A percentile compares a stretch with the other conserved stretches of the same genome.
Evolutionary conservation across 2,888 invertebrate species (phyloP).

Genomic region (Lycia hirtaria): DNA sequence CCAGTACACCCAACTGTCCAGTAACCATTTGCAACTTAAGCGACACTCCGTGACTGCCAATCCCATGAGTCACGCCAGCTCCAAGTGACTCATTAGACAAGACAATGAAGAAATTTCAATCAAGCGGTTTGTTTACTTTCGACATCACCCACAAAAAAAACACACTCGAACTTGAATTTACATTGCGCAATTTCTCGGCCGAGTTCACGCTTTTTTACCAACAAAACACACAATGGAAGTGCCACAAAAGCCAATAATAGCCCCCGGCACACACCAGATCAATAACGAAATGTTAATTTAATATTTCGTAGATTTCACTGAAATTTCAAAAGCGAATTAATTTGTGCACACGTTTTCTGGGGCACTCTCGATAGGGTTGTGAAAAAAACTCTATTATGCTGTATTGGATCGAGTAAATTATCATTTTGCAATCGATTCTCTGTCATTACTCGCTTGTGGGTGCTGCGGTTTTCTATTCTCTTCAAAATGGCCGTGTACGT

Average conservation of each 20-base stretch:
- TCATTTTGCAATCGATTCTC: conserved; percentile 79
- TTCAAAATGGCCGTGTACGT: conserved; percentile 72
- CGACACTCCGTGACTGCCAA: conserved; percentile 12
- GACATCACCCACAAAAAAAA: conserved; percentile 40
- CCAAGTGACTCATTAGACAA: conserved; percentile 41
- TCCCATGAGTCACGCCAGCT: conserved; percentile 21
- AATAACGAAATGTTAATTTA: conserved; percentile 70
- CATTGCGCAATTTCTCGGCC: conserved; percentile 63
- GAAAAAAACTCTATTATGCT: conserved; percentile 73
- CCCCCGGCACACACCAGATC: conserved; percentile 45
- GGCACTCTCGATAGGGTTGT: conserved; percentile 64
- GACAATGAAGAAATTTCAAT: conserved; percentile 45
- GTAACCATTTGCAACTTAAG: conserved; percentile 11
- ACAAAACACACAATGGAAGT: conserved; percentile 60
- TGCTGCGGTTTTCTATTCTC: conserved; percentile 76
- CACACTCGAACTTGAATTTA: conserved; percentile 66
- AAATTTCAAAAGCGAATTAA: conserved; percentile 79
- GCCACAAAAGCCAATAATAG: conserved; percentile 62
- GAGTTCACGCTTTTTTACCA: conserved; percentile 70
- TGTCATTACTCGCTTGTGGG: conserved; percentile 76
- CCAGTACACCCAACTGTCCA: background rate
- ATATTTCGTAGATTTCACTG: conserved; percentile 77
- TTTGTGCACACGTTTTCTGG: conserved; percentile 67
- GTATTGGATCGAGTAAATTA: conserved; percentile 76
- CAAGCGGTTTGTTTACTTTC: conserved; percentile 57